Conservation (phyloP, 2,797 vertebrate genomes). For the Pipistrellus pipistrellus region DNA sequence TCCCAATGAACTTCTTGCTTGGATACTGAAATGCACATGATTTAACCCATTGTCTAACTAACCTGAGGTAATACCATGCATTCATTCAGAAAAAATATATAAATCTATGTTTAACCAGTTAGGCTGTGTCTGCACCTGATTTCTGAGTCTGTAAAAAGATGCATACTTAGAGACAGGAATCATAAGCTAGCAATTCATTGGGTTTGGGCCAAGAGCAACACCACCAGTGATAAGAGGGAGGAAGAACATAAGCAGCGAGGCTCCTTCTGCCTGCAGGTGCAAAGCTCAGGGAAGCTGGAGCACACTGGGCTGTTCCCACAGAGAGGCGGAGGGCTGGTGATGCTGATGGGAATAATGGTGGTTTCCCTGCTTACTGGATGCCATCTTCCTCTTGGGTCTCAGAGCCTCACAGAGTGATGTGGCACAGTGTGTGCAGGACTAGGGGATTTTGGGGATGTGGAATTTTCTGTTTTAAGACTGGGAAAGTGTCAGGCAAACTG, state of each 20-base stretch:
- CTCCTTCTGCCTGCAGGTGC: not conserved
- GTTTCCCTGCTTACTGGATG: not conserved
- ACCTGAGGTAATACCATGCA: not conserved
- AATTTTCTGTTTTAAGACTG: not conserved
- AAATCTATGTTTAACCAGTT: not conserved
- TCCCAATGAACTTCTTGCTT: not conserved
- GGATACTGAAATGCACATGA: not conserved
- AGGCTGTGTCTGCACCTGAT: not conserved
- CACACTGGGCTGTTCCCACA: fast-evolving
- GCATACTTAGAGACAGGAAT: not conserved
- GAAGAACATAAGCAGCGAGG: not conserved
- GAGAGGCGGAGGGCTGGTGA: not conserved
- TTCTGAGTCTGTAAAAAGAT: conserved; percentile 9
- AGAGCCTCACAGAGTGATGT: not conserved
- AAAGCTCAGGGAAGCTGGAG: not conserved
- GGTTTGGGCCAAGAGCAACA: not conserved
- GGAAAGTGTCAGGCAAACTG: not conserved
- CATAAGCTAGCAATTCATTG: not conserved
- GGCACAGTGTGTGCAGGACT: not conserved
- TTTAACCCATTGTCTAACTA: not conserved
- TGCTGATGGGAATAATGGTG: too few relatives aligned
- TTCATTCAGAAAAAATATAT: not conserved
- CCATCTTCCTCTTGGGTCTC: too few relatives aligned
- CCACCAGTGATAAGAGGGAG: not conserved
- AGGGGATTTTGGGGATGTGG: fast-evolving